These are phyloP conservation scores for Drosophila neoperkinsi DNA, from an alignment of 2,888 invertebrate species.

Conservation along the genomic window DNA sequence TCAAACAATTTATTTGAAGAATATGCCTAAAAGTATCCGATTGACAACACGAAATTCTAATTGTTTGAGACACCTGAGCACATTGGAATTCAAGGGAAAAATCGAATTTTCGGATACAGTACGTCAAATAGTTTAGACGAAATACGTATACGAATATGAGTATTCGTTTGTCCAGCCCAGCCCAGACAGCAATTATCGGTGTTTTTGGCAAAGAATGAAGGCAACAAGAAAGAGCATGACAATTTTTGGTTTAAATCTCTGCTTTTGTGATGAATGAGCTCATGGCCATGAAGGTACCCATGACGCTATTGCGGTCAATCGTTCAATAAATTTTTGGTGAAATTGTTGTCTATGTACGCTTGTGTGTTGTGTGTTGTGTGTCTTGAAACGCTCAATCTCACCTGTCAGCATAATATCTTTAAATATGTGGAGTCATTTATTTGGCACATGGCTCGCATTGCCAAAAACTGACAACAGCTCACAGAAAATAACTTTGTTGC, in stretches of 20 bases:
- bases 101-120: background rate
- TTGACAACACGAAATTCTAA: background rate
- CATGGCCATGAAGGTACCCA: conserved; percentile 56
- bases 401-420: conserved; percentile 72
- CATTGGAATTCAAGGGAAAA: background rate
- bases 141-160: background rate
- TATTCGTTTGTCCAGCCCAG: background rate
- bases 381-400: conserved; percentile 47
- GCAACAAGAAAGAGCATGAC: background rate
- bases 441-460: conserved; percentile 64
- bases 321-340: conserved; percentile 51
- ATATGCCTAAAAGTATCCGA: background rate
- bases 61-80: background rate
- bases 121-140: background rate
- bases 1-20: background rate
- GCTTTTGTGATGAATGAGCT: conserved; percentile 58
- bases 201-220: conserved; percentile 9
- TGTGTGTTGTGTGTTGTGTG: background rate
- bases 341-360: conserved; percentile 12
- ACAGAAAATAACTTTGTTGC: conserved; percentile 33
- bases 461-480: conserved; percentile 59
- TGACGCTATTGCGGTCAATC: conserved; percentile 69
- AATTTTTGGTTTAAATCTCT: conserved; percentile 27
- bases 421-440: conserved; percentile 78
- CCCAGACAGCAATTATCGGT: conserved; percentile 17